Evolutionary conservation across 2,797 vertebrate species (phyloP).

Genomic region (Alfaro cultratus): DNA sequence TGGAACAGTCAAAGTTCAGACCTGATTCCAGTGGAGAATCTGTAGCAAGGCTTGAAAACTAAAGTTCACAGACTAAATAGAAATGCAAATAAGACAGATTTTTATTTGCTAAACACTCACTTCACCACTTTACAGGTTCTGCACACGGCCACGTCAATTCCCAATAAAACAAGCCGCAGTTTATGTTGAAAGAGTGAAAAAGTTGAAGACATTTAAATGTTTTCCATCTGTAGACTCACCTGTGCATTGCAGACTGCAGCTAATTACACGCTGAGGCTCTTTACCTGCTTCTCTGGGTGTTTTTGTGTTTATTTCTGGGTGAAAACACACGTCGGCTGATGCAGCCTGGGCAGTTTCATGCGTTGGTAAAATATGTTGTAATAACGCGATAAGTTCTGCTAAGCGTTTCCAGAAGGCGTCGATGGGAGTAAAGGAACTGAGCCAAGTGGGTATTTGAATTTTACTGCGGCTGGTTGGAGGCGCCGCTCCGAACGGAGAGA

Average conservation of each 20-base stretch:
- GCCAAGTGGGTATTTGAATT: slow-evolving; percentile 43
- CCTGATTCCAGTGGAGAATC: no score
- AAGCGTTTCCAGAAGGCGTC: slow-evolving; percentile 30
- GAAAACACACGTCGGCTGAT: slow-evolving; percentile 8
- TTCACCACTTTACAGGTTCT: neutral
- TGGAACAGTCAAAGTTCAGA: no score
- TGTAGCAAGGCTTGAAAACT: no score
- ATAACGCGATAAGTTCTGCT: slow-evolving; percentile 36
- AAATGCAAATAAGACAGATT: neutral
- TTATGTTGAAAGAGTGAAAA: neutral
- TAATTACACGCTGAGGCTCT: neutral
- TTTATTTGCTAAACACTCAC: neutral
- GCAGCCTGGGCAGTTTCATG: slow-evolving; percentile 18
- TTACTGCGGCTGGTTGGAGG: slow-evolving; percentile 40
- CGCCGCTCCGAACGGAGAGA: slow-evolving; percentile 23
- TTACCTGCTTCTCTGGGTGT: neutral
- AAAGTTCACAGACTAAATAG: neutral
- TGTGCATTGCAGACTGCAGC: neutral
- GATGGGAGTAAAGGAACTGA: slow-evolving; percentile 29
- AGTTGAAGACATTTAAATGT: neutral
- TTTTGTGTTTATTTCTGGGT: neutral
- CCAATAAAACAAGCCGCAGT: neutral
- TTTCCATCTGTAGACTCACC: neutral
- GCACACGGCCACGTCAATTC: neutral
- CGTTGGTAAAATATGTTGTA: slow-evolving; percentile 31